Conservation (phyloP, 2,113 vertebrate genomes). For the Phoxinus phoxinus region DNA sequence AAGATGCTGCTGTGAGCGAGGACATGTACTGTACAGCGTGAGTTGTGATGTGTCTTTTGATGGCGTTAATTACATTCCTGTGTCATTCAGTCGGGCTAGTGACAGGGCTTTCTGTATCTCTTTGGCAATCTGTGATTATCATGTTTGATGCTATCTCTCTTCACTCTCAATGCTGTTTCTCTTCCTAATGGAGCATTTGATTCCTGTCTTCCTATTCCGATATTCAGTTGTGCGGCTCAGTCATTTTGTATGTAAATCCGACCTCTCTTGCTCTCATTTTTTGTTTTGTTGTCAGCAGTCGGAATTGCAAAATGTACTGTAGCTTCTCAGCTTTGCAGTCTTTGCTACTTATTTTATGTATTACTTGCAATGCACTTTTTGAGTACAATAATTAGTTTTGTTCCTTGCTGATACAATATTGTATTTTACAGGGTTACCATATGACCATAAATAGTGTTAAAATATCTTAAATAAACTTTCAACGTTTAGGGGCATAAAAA, state of each 20-base stretch:
- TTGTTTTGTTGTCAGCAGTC: neutral
- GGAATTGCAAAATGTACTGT: neutral
- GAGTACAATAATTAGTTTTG: neutral
- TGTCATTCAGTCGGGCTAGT: conserved; percentile 29
- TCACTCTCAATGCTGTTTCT: neutral
- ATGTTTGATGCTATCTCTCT: conserved; percentile 2
- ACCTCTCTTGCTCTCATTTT: neutral
- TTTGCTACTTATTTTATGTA: neutral
- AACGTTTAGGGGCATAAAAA: neutral
- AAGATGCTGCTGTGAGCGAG: neutral
- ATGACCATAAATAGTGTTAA: neutral
- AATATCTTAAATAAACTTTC: neutral
- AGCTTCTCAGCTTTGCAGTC: neutral
- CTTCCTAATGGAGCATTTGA: neutral
- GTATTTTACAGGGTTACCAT: neutral
- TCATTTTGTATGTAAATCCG: neutral
- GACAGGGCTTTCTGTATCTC: conserved; percentile 25
- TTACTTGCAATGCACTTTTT: neutral
- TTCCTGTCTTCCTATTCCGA: neutral
- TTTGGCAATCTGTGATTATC: conserved; percentile 35
- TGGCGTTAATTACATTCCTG: conserved; percentile 35
- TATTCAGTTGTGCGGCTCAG: neutral
- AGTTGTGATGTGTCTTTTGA: conserved; percentile 26
- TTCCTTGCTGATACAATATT: neutral
- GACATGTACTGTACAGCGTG: neutral